These are phyloP conservation scores for Rhinolophus sinicus DNA, from an alignment of 2,113 vertebrate genomes.

Conservation along the genomic window DNA sequence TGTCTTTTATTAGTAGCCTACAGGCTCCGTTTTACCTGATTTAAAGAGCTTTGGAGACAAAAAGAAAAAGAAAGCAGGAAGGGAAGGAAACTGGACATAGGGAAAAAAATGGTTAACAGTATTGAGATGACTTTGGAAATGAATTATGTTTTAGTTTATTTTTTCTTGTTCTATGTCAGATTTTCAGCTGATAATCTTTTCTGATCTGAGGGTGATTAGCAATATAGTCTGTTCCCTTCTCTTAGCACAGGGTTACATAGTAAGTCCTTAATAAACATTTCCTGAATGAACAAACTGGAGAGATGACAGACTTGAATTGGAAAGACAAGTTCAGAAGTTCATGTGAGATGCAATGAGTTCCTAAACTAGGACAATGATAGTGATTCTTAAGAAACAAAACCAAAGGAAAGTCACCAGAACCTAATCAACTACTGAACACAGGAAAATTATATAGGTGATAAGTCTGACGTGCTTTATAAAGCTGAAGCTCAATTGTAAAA, in stretches of 20 bases:
- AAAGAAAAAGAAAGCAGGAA: neutral
- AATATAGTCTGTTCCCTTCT: neutral
- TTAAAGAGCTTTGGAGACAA: neutral
- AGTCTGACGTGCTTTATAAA: neutral
- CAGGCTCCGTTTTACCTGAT: neutral
- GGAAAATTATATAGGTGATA: neutral
- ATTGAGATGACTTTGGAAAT: neutral
- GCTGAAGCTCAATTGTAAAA: conserved; percentile 34
- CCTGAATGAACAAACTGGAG: neutral
- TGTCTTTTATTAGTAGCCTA: neutral
- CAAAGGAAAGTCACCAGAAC: neutral
- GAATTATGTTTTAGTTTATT: neutral
- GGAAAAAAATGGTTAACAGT: neutral
- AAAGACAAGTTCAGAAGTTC: neutral
- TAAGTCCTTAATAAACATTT: conserved; percentile 30
- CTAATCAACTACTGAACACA: neutral
- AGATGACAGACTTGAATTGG: neutral
- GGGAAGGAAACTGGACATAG: neutral
- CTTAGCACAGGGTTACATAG: neutral
- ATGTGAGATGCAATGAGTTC: neutral
- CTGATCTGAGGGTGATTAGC: neutral
- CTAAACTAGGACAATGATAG: neutral
- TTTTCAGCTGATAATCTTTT: neutral
- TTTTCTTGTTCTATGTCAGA: neutral
- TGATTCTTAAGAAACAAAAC: conserved; percentile 18